Base-by-base conservation (phyloP, 2,113 vertebrate species). In the Sinocyclocheilus maitianheensis region DNA sequence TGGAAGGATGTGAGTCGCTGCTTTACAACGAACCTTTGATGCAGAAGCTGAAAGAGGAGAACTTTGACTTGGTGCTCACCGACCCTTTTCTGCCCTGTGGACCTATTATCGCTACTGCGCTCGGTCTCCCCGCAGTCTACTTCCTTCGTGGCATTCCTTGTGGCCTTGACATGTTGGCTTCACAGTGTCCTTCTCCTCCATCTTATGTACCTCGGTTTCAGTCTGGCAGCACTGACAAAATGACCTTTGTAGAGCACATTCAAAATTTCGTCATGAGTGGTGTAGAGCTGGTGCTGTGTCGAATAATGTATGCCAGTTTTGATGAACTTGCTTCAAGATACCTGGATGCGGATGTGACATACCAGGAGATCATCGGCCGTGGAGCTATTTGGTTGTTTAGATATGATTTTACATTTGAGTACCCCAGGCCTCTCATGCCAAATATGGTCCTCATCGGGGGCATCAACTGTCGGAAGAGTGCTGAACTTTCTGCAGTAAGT, bases 321-420 rank as follows among this genome's bases (percentile, higher is more conserved):
- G 71, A 86, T 22, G 71, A 40, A 0, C 84, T 96, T 26, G 93
- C 94, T 4, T 91, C 90, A 0, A 91, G 94, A 40, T 91, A 94
- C 85, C 88, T 96, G 5, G 86, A 89, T 22, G 93, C 77, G 78
- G 90, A 94, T 0, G 65, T 95, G 24, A 93, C 91, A 0, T 0
- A 93, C 10, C 72, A 34, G 30, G 94, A 96, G 12, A 58, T 96
- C 3, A 80, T 96, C 0, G 76, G 93, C 43, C 87, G 53, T 0
- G 92, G 86, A 0, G 93, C 95, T 0, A 0, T 97, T 11, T 96
- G 91, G 93, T 91, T 96, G 51, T 84, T 95, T 91, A 91, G 94
- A 87, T 87, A 89, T 0, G 94, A 96, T 78, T 96, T 96, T 76
- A 91, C 91, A 10, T 88, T 96, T 10, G 94, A 96, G 30, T 96